These are phyloP conservation scores for Periophthalmodon schlosseri DNA, from an alignment of 2,113 vertebrate genomes.

Conservation along the genomic window DNA sequence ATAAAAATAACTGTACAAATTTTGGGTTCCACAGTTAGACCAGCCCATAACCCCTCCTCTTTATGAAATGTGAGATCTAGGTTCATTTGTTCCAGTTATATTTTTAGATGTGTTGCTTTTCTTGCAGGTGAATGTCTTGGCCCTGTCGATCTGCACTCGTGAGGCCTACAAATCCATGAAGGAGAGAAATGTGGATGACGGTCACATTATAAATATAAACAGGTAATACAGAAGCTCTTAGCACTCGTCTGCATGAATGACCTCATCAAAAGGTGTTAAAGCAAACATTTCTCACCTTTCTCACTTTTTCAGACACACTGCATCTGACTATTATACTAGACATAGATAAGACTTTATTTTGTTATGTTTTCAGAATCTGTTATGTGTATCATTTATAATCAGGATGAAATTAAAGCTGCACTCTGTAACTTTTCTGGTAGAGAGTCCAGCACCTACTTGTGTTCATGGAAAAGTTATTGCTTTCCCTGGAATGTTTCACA, in stretches of 20 bases:
- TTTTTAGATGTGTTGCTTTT: background rate
- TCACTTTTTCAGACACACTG: background rate
- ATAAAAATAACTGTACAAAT: background rate
- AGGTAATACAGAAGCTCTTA: conserved; percentile 73
- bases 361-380: background rate
- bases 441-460: too few species aligned
- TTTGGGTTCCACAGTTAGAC: background rate
- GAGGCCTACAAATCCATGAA: conserved; percentile 96
- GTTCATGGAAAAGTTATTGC: too few species aligned
- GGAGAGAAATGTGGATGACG: conserved; percentile 90
- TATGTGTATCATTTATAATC: too few species aligned
- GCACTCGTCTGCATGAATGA: background rate
- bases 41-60: background rate
- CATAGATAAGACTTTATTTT: background rate
- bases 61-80: background rate
- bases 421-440: too few species aligned
- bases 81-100: background rate
- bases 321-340: background rate
- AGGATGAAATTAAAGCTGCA: too few species aligned
- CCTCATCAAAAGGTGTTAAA: background rate
- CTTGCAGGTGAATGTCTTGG: conserved; percentile 90
- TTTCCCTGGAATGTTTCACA: too few species aligned
- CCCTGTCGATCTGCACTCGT: conserved; percentile 91
- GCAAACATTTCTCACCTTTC: background rate
- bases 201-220: conserved; percentile 97